phyloP scores from a whole-genome alignment of 1,140 invertebrate species.

The Amyelois transitella region DNA sequence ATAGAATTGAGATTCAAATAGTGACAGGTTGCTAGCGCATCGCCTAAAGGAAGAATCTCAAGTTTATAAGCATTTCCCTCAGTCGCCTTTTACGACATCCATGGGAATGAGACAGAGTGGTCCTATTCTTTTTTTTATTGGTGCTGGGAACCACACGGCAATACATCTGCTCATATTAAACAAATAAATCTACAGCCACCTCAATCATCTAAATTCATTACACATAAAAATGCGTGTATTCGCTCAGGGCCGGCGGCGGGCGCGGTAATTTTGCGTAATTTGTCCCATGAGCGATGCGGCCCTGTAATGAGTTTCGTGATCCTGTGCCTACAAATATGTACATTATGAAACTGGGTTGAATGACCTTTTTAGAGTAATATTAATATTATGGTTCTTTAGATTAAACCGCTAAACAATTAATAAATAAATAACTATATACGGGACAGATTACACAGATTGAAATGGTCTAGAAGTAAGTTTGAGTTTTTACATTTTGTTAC shows the following conservation, averaged over 20 bases:
- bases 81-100: no score
- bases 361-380: background rate
- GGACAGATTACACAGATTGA: background rate
- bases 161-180: background rate
- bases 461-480: no score
- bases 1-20: no score
- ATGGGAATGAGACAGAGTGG: no score
- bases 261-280: background rate
- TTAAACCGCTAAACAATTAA: background rate
- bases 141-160: background rate
- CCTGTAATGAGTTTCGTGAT: conserved; percentile 1
- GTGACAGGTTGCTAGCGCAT: no score
- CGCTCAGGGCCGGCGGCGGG: background rate
- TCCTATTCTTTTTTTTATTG: no score
- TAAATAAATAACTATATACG: background rate
- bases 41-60: no score
- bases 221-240: background rate
- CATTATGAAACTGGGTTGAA: background rate
- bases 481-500: no score
- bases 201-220: conserved; percentile 4
- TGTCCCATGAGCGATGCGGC: background rate
- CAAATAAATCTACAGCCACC: background rate
- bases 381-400: background rate
- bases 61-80: no score
- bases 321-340: background rate